These are phyloP conservation scores for Muscicapa striata DNA, from an alignment of 2,797 vertebrate genomes.

Conservation along the genomic window DNA sequence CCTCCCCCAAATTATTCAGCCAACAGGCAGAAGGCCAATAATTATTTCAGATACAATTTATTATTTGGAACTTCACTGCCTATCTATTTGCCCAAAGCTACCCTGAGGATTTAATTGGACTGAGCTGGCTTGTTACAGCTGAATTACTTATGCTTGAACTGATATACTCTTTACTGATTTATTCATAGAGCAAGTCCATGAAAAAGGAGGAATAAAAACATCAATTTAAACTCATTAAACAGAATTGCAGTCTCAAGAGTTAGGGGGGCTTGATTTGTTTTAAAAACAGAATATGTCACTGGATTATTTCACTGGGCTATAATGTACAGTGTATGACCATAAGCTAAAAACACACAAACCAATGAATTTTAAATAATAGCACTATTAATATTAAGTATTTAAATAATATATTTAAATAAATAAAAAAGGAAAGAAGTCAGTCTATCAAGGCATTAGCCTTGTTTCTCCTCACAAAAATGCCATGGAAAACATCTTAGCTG, in stretches of 20 bases:
- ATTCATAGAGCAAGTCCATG: neutral
- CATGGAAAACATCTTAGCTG: neutral
- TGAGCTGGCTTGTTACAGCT: conserved; percentile 30
- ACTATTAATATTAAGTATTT: neutral
- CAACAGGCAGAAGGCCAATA: conserved; percentile 9
- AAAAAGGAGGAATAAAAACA: neutral
- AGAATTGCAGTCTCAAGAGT: neutral
- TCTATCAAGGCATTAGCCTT: neutral
- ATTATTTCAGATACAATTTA: conserved; percentile 15
- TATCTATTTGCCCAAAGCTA: conserved; percentile 26
- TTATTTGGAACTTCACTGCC: neutral
- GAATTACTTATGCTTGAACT: conserved; percentile 51
- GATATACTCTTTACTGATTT: conserved; percentile 29
- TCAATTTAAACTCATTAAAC: conserved; percentile 24
- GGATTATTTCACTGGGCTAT: neutral
- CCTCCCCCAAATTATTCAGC: neutral
- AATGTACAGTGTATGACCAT: neutral
- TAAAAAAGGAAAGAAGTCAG: neutral
- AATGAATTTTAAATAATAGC: neutral
- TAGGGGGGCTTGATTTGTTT: neutral
- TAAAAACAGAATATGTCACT: neutral
- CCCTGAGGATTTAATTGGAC: conserved; percentile 56
- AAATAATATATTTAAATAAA: neutral
- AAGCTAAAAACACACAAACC: neutral
- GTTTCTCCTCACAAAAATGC: neutral